Conservation (phyloP, 2,797 vertebrate species). For the Synanceia verrucosa region DNA sequence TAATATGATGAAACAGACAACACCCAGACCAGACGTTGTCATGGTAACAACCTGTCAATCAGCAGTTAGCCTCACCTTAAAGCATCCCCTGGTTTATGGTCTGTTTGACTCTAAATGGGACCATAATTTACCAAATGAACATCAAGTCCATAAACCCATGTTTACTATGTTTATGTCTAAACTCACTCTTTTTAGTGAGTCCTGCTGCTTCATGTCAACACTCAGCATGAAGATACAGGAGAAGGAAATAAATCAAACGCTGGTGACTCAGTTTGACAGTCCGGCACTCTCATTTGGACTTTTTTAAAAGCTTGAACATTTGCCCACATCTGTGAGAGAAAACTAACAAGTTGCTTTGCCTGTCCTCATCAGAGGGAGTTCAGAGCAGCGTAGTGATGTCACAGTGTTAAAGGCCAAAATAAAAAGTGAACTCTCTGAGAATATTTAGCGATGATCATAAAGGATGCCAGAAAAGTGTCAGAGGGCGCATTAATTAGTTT, state of each 20-base stretch:
- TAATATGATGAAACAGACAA: too few relatives aligned
- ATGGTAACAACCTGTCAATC: too few relatives aligned
- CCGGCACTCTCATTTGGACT: constrained; percentile 46
- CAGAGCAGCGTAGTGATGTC: constrained; percentile 30
- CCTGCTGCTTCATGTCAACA: not conserved
- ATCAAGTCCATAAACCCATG: too few relatives aligned
- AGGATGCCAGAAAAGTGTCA: constrained; percentile 38
- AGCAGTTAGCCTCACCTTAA: too few relatives aligned
- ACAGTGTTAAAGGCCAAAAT: constrained; percentile 45
- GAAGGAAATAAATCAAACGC: constrained; percentile 40
- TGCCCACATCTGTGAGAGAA: constrained; percentile 52
- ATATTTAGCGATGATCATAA: constrained; percentile 55
- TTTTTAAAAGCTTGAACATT: constrained; percentile 41
- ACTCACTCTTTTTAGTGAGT: not conserved
- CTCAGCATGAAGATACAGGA: constrained; percentile 26
- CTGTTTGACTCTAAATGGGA: too few relatives aligned
- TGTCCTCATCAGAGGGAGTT: constrained; percentile 49
- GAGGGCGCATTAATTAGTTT: constrained; percentile 28
- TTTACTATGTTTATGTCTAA: constrained; percentile 24
- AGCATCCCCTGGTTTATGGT: too few relatives aligned
- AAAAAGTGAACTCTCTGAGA: constrained; percentile 57
- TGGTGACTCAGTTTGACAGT: constrained; percentile 47
- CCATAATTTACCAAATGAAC: too few relatives aligned
- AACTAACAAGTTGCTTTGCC: constrained; percentile 56
- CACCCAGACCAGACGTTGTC: too few relatives aligned